Percentiles rank a stretch among this genome's conserved stretches.
phyloP scores from a whole-genome alignment of 2,113 vertebrate genomes.

The Ophthalmolycus amberensis region DNA sequence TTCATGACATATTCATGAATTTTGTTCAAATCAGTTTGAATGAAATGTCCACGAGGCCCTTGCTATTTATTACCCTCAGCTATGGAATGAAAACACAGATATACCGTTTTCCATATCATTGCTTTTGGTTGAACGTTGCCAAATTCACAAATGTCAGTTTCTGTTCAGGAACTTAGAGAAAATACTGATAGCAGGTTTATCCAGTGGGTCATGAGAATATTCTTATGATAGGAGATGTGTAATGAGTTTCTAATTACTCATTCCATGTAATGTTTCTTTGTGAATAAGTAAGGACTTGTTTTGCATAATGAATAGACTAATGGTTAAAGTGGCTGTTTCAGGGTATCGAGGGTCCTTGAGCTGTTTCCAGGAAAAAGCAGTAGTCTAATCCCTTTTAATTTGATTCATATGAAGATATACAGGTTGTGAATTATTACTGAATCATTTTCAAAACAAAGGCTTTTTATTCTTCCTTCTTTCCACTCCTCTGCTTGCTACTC shows the following conservation, averaged over 20 bases:
- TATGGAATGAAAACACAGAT: background rate
- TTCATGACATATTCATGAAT: background rate
- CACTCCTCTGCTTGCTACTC: background rate
- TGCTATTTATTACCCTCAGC: background rate
- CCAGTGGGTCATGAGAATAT: background rate
- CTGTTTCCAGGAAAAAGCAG: constrained; percentile 29
- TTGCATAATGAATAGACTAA: constrained; percentile 61
- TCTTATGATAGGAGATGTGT: constrained; percentile 29
- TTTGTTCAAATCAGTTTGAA: background rate
- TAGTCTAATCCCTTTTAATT: constrained; percentile 32
- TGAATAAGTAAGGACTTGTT: constrained; percentile 42
- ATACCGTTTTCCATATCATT: background rate
- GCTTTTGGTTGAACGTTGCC: background rate
- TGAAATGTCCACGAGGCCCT: background rate
- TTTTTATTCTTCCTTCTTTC: background rate
- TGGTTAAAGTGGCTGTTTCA: constrained; percentile 29
- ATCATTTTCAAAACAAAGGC: background rate
- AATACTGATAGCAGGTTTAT: constrained; percentile 5
- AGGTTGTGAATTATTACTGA: background rate
- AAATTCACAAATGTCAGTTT: background rate
- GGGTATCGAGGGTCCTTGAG: constrained; percentile 36
- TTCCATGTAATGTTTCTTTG: constrained; percentile 37
- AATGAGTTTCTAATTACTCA: constrained; percentile 46
- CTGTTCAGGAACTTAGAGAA: constrained; percentile 3
- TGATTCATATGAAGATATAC: constrained; percentile 29